Percentiles rank a stretch among this genome's conserved stretches.
Evolutionary conservation across 2,113 vertebrate genomes (phyloP).

Genomic region (Ciconia boyciana): DNA sequence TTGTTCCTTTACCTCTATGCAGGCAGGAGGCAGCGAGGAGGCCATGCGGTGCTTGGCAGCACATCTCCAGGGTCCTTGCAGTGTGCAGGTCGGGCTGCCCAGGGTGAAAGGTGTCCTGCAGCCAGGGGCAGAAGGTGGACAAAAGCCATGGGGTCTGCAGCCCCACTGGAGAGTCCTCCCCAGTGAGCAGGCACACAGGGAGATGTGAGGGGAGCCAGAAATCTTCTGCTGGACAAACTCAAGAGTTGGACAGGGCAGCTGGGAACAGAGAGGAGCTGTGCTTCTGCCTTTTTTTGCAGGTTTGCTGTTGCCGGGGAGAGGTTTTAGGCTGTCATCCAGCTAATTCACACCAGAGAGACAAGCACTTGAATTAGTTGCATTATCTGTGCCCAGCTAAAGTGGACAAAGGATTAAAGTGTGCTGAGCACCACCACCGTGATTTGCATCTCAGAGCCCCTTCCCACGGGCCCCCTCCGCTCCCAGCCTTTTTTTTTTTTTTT

Average conservation of each 20-base stretch:
- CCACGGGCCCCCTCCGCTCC: not conserved
- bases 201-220: not conserved
- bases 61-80: not conserved
- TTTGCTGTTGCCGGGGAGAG: constrained; percentile 48
- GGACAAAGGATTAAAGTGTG: constrained; percentile 56
- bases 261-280: not conserved
- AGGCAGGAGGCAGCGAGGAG: not conserved
- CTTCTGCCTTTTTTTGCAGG: constrained; percentile 26
- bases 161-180: not conserved
- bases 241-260: not conserved
- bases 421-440: constrained; percentile 13
- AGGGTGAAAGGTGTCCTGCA: not conserved
- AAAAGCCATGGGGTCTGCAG: not conserved
- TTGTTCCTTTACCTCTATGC: not conserved
- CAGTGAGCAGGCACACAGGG: not conserved
- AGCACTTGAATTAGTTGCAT: constrained; percentile 39
- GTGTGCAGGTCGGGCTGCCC: not conserved
- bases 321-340: constrained; percentile 43
- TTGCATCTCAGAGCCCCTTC: constrained; percentile 52
- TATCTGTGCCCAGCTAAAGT: constrained; percentile 29
- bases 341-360: constrained; percentile 34
- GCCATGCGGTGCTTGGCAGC: not conserved
- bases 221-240: not conserved
- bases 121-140: not conserved
- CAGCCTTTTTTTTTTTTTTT: not conserved